phyloP scores from a whole-genome alignment of 2,888 invertebrate genomes.

The Tinea pellionella region DNA sequence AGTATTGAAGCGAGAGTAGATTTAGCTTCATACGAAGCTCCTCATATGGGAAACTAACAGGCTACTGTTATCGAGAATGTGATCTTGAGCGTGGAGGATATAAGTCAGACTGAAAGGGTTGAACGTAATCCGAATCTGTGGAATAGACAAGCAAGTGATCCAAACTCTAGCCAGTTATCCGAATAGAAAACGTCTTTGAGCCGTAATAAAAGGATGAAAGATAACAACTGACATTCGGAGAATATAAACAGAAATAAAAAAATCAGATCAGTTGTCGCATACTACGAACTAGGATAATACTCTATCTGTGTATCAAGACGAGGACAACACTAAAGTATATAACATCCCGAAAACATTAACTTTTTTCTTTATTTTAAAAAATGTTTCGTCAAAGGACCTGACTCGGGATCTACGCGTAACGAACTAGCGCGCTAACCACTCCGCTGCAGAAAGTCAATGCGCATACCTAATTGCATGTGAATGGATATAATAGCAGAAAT shows the following conservation, averaged over 20 bases:
- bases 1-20: not conserved
- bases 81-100: slow-evolving; percentile 18
- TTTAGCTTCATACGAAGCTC: slow-evolving; percentile 13
- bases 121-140: slow-evolving; percentile 9
- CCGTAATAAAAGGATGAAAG: slow-evolving; percentile 7
- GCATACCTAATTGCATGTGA: too few relatives aligned
- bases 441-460: too few relatives aligned
- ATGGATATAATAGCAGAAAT: too few relatives aligned
- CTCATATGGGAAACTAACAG: slow-evolving; percentile 20
- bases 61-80: slow-evolving; percentile 20
- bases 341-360: too few relatives aligned
- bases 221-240: not conserved
- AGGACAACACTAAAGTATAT: too few relatives aligned
- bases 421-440: too few relatives aligned
- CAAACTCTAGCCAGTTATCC: slow-evolving; percentile 5
- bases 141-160: slow-evolving; percentile 10
- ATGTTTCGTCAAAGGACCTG: too few relatives aligned
- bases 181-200: slow-evolving; percentile 5
- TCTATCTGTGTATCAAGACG: too few relatives aligned
- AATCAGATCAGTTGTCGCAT: too few relatives aligned
- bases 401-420: too few relatives aligned
- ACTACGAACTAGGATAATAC: too few relatives aligned
- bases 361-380: too few relatives aligned
- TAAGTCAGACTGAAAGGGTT: slow-evolving; percentile 13
- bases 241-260: not conserved